Percentiles rank a stretch among this genome's conserved stretches.
Conservation (phyloP, 1,140 invertebrate species). For the Triops longicaudatus region DNA sequence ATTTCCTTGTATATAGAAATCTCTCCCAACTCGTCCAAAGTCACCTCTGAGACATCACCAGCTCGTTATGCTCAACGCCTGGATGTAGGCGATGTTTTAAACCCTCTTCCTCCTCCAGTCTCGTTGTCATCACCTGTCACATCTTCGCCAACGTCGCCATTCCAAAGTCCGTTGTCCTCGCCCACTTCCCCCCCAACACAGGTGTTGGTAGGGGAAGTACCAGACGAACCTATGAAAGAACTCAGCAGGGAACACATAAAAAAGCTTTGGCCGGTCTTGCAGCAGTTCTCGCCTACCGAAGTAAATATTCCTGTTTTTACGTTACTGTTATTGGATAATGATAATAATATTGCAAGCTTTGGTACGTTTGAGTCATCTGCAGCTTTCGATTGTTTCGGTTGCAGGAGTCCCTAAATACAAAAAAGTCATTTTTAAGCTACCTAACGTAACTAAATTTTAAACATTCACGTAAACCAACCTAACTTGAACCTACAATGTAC, state of each 20-base stretch:
- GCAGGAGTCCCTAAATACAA: too few relatives aligned
- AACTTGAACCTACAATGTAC: too few relatives aligned
- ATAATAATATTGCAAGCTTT: too few relatives aligned
- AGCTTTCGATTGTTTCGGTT: too few relatives aligned
- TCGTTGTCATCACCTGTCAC: not conserved
- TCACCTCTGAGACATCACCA: not conserved
- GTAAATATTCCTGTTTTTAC: not conserved
- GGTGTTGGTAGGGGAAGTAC: not conserved
- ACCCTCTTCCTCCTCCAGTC: not conserved
- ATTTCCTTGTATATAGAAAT: not conserved
- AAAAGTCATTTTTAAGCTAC: too few relatives aligned
- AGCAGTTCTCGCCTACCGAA: not conserved
- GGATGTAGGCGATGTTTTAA: not conserved
- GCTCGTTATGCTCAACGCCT: not conserved
- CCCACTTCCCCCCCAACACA: not conserved
- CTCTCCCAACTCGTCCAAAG: not conserved
- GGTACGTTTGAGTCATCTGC: too few relatives aligned
- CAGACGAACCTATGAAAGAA: not conserved
- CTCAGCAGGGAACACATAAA: not conserved
- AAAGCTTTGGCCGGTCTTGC: not conserved
- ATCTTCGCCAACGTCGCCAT: not conserved
- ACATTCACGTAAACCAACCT: too few relatives aligned
- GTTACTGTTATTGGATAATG: too few relatives aligned
- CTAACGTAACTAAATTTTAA: too few relatives aligned
- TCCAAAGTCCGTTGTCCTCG: constrained; percentile 1